Percentiles rank a stretch among this genome's conserved stretches.
Conservation (phyloP, 2,113 vertebrate genomes). For the Tiliqua scincoides region DNA sequence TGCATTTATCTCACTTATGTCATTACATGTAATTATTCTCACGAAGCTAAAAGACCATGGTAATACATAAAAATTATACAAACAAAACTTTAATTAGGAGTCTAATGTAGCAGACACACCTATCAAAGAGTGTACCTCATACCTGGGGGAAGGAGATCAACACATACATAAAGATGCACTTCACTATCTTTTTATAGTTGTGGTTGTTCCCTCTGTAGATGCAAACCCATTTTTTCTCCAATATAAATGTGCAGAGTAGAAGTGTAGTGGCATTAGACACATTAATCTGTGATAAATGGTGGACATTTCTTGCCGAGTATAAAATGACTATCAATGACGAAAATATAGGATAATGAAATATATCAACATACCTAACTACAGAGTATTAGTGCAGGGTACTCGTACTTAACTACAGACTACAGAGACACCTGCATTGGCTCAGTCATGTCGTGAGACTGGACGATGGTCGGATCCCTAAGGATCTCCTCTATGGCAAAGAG, state of each 20-base stretch:
- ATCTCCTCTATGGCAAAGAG: too few species aligned
- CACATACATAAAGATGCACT: not conserved
- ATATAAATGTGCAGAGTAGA: not conserved
- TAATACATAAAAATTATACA: constrained; percentile 49
- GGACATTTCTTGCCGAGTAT: too few species aligned
- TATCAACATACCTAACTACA: not conserved
- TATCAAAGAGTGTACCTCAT: not conserved
- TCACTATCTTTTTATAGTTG: not conserved
- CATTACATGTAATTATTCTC: constrained; percentile 64
- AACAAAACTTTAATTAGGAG: constrained; percentile 53
- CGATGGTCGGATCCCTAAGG: too few species aligned
- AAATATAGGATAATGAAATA: not conserved
- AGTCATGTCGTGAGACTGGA: too few species aligned
- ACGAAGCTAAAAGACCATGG: constrained; percentile 22
- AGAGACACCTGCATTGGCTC: too few species aligned
- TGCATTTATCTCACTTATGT: constrained; percentile 61
- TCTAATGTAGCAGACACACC: not conserved
- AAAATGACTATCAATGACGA: not conserved
- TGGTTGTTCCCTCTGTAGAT: not conserved
- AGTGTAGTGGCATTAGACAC: not conserved
- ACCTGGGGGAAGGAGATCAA: not conserved
- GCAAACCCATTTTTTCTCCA: not conserved
- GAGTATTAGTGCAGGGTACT: not conserved
- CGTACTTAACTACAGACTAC: too few species aligned
- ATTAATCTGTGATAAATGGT: not conserved